phyloP scores from a whole-genome alignment of 2,797 vertebrate species.

The Phylloscopus collybita region DNA sequence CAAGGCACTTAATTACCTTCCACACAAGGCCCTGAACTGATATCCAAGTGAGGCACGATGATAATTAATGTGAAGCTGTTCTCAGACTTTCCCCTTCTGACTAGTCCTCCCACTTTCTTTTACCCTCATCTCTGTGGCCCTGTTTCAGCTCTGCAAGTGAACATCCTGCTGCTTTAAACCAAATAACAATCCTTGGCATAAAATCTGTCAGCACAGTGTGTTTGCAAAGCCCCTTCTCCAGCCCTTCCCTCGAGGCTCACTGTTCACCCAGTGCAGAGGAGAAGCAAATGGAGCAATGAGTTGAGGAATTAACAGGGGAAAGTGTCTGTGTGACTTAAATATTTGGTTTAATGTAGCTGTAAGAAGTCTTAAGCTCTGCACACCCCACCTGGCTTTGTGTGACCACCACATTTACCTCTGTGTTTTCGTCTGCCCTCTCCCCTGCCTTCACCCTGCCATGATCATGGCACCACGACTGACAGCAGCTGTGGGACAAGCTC shows the following conservation, averaged over 20 bases:
- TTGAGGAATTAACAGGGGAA: neutral
- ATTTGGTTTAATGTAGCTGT: neutral
- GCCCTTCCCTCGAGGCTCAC: neutral
- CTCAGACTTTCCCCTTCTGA: neutral
- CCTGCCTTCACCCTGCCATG: neutral
- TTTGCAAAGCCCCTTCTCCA: neutral
- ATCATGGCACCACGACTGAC: accelerated
- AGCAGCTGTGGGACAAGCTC: neutral
- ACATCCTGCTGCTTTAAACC: neutral
- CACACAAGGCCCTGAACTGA: neutral
- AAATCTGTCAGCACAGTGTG: neutral
- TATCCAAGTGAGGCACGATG: neutral
- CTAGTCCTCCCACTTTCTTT: neutral
- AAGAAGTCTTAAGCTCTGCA: neutral
- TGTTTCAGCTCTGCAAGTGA: neutral
- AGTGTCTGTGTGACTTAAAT: neutral
- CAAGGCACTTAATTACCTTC: neutral
- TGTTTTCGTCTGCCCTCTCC: neutral
- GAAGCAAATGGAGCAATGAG: neutral
- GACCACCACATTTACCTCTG: neutral
- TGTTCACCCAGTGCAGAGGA: neutral
- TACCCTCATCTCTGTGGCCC: neutral
- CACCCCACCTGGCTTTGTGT: neutral
- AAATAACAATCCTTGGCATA: neutral
- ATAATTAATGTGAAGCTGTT: neutral